phyloP scores from a whole-genome alignment of 2,113 vertebrate species.

The Chunga burmeisteri region DNA sequence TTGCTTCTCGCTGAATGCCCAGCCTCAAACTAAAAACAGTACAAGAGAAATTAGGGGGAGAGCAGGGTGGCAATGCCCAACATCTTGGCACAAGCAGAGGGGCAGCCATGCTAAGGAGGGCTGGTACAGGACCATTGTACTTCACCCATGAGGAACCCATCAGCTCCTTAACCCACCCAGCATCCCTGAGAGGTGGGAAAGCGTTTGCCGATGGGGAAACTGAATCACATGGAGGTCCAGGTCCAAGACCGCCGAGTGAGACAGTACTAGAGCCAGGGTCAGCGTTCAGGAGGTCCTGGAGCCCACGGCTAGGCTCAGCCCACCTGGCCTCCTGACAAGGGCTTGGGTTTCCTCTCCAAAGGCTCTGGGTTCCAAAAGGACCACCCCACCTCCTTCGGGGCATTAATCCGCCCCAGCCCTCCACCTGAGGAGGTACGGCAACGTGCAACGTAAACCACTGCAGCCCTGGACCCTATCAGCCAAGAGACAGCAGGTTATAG shows the following conservation, averaged over 20 bases:
- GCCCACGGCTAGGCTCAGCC: not conserved
- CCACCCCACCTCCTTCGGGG: no score
- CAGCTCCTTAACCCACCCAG: not conserved
- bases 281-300: not conserved
- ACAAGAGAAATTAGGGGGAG: not conserved
- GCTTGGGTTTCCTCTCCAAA: not conserved
- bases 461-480: not conserved
- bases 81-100: fast-evolving
- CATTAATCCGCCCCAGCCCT: not conserved
- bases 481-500: not conserved
- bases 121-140: not conserved
- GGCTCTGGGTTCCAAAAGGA: not conserved
- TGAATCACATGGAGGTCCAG: not conserved
- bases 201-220: not conserved
- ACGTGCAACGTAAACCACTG: fast-evolving
- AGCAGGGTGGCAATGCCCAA: fast-evolving
- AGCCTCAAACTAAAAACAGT: not conserved
- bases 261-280: not conserved
- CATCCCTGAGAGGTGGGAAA: not conserved
- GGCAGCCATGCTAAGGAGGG: not conserved
- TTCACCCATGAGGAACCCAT: not conserved
- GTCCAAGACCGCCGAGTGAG: not conserved
- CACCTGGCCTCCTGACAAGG: not conserved
- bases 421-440: not conserved
- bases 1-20: not conserved